These are phyloP conservation scores for Triops cancriformis DNA, from an alignment of 1,140 invertebrate species.

Conservation along the genomic window DNA sequence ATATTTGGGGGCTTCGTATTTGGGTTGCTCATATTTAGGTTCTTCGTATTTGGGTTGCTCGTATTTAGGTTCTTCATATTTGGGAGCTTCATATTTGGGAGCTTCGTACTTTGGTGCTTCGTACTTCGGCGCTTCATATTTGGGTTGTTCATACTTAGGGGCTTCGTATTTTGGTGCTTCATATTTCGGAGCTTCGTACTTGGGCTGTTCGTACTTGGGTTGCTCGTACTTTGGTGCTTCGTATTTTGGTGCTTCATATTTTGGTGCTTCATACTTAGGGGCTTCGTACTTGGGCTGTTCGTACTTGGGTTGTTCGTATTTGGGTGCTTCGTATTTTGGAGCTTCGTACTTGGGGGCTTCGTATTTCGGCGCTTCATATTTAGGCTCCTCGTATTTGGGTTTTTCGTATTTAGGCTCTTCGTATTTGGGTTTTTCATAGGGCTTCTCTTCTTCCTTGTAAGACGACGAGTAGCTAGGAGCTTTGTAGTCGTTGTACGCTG, in stretches of 20 bases:
- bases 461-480: background rate
- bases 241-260: constrained; percentile 1
- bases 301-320: background rate
- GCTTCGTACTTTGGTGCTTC: background rate
- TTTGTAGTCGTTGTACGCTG: background rate
- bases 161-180: background rate
- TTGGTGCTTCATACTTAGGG: constrained; percentile 1
- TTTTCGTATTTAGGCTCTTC: background rate
- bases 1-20: background rate
- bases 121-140: background rate
- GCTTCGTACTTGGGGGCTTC: too few species aligned
- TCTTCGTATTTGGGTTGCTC: background rate
- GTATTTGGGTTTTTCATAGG: background rate
- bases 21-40: background rate
- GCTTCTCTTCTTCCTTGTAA: background rate
- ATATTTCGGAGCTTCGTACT: background rate
- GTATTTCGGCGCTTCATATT: constrained; percentile 2
- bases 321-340: constrained; percentile 3
- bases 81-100: background rate
- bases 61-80: background rate
- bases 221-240: background rate
- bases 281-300: background rate
- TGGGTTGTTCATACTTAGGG: background rate
- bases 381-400: too few species aligned
- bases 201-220: constrained; percentile 17